These are phyloP conservation scores for Dendrocincla fuliginosa DNA, from an alignment of 2,797 vertebrate species.

Conservation along the genomic window DNA sequence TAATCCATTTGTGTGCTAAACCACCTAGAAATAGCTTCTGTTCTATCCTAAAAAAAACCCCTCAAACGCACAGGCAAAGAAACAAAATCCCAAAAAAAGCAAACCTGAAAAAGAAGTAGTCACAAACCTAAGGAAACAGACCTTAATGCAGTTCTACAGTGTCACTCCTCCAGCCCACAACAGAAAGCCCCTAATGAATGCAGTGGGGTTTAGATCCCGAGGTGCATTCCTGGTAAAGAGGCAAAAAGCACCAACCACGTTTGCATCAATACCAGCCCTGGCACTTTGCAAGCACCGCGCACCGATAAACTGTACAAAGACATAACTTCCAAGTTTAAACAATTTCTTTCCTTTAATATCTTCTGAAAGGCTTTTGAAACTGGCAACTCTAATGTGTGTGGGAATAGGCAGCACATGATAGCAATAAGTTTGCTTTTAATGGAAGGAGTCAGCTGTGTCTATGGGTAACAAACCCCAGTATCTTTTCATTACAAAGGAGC, in stretches of 20 bases:
- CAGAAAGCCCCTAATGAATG: not conserved
- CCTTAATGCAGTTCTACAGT: not conserved
- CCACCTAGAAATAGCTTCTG: not conserved
- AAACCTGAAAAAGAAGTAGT: not conserved
- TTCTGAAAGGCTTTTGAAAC: slow-evolving; percentile 56
- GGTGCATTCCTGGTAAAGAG: not conserved
- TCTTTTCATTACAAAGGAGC: slow-evolving; percentile 57
- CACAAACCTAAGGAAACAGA: not conserved
- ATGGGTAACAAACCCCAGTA: slow-evolving; percentile 19
- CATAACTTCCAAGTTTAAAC: slow-evolving; percentile 35
- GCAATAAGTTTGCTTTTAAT: slow-evolving; percentile 53
- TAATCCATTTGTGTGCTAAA: not conserved
- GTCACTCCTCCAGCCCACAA: not conserved
- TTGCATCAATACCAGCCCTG: not conserved
- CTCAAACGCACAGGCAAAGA: not conserved
- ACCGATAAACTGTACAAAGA: slow-evolving; percentile 7
- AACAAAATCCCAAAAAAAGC: not conserved
- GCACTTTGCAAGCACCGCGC: not conserved
- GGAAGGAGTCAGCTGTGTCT: slow-evolving; percentile 44
- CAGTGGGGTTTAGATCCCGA: not conserved
- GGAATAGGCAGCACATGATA: slow-evolving; percentile 55
- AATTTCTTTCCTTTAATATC: slow-evolving; percentile 21
- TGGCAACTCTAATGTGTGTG: slow-evolving; percentile 33
- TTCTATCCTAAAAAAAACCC: not conserved
- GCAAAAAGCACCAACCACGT: not conserved